Base-by-base conservation (phyloP, 2,113 vertebrate genomes). In the Lynx canadensis region DNA sequence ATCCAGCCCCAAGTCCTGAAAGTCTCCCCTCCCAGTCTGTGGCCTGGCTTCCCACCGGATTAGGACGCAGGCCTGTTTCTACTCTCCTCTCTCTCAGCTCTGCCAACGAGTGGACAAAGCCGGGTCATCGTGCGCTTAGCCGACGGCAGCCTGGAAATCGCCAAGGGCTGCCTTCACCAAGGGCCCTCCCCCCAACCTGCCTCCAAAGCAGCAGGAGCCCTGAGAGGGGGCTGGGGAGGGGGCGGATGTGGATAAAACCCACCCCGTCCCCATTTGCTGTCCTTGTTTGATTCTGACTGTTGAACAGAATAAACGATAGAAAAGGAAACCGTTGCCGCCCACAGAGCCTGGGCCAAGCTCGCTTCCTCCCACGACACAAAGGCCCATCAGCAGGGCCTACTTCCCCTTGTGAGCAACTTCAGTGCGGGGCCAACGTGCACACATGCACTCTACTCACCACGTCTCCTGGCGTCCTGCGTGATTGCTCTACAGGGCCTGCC, bases 351-450 rank as follows among this genome's bases (percentile, higher is more conserved):
- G 38, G 23, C 68, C 13, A 3, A 52, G 48, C 3, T 33, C 10
- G 36, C 16, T 9, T 60, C 10, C 12, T 12, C 38, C 15, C 1
- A 1, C 5, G 1, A 10, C 38, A 21, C 3, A 0, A 10, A 0
- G 5, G 52, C 60, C 29, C 12, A 0, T 41, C 13, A 18, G 38
- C 29, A 52, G 33, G 31, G 9, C 45, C 25, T 9, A 27, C 4
- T 2, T n/a, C 38, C 4, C 1, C 27, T 41, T 6, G 0, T 1
- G 13, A 90, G 93, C 69, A n/a, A 15, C 14, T 27, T n/a, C 1
- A 55, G 13, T 4, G 16, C 76, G 0, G 0, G 0, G 0, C 3
- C 48, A n/a, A 15, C n/a, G 0, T 5, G 18, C 8, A 25, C 4
- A 12, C 45, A 18, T n/a, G 55, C 36, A 3, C 5, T 50, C 41